Evolutionary conservation across 2,888 invertebrate species (phyloP), one percentile per base, ranked within the genome.

Genomic region (Chrysopilus asiliformis): DNA sequence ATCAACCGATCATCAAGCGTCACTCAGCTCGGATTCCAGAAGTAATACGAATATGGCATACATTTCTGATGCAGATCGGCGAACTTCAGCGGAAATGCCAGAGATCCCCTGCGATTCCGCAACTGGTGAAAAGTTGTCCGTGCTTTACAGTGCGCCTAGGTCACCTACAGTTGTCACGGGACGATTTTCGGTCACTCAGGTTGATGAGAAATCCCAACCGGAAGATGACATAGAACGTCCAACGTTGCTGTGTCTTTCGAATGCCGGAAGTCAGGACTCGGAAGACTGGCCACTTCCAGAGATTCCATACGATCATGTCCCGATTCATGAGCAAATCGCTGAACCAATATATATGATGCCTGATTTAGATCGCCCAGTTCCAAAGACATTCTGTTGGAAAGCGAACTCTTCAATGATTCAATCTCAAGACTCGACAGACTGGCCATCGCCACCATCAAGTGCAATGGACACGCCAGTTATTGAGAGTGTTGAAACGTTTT

Each of bases 1-100:
- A 43, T 85, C 85, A 0, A 85, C 83, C 51, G 85, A 86, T 58
- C 84, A 81, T 52, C 85, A 85, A 58, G 82, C 80, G 10, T 85
- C 85, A 54, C 66, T 85, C 17, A 85, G 85, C 49, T 86, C 86
- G 1, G 86, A 85, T 57, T 83, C 85, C 1, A 79, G 83, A 2
- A 79, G 79, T 50, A 73, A 79, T 48, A 77, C 78, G 8, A 74
- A 74, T 50, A 67, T 75, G 26, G 74, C 74, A n/a, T 79, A 80
- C 52, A 79, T 82, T 49, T 84, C 84, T 1, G 84, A 84, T 51
- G 70, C 74, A 2, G 84, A 84, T 58, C 68, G 84, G 43, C 68
- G 84, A 47, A 84, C 84, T 2, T 84, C 84, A 0, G 83, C 84
- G 1, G 84, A 84, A 65, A 78, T 84, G 72, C 84, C 84, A 0